Conservation (phyloP, 1,140 invertebrate species). For the Neocloeon triangulifer region DNA sequence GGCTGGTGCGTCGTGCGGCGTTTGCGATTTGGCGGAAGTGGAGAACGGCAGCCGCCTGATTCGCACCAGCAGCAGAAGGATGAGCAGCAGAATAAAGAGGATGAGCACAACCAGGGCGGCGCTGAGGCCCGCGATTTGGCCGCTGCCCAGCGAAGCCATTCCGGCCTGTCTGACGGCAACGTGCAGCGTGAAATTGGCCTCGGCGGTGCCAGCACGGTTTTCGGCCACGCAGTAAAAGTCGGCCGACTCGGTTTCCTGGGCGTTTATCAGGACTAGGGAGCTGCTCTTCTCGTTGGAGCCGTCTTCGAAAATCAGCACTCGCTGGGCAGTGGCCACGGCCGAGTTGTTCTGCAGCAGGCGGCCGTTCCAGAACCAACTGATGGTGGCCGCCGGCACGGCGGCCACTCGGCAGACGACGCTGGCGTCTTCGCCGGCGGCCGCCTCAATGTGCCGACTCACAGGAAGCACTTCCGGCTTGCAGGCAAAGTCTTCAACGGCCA, state of each 20-base stretch:
- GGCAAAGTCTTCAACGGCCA: constrained; percentile 63
- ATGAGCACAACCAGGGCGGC: constrained; percentile 58
- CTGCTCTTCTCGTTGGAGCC: constrained; percentile 43
- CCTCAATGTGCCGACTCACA: constrained; percentile 43
- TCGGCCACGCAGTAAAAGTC: constrained; percentile 81
- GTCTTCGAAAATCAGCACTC: constrained; percentile 54
- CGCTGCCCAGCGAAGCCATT: constrained; percentile 54
- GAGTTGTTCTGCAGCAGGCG: constrained; percentile 55
- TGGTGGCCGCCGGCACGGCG: constrained; percentile 52
- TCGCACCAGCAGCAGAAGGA: constrained; percentile 45
- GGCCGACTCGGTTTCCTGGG: constrained; percentile 65
- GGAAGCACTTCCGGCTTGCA: constrained; percentile 57
- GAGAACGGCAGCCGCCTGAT: constrained; percentile 40
- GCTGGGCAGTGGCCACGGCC: constrained; percentile 36
- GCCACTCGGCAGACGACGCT: constrained; percentile 58
- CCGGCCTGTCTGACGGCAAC: constrained; percentile 51
- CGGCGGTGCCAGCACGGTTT: constrained; percentile 76
- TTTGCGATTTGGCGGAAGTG: constrained; percentile 48
- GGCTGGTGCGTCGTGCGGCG: constrained; percentile 24
- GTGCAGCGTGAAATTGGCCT: constrained; percentile 72
- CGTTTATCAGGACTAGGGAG: constrained; percentile 59
- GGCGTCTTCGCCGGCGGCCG: constrained; percentile 57
- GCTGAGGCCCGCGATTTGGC: constrained; percentile 65
- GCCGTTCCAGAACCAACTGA: constrained; percentile 76
- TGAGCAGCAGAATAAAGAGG: constrained; percentile 45